phyloP scores from a whole-genome alignment of 1,140 invertebrate species.

The Druon quercuslanigerum region DNA sequence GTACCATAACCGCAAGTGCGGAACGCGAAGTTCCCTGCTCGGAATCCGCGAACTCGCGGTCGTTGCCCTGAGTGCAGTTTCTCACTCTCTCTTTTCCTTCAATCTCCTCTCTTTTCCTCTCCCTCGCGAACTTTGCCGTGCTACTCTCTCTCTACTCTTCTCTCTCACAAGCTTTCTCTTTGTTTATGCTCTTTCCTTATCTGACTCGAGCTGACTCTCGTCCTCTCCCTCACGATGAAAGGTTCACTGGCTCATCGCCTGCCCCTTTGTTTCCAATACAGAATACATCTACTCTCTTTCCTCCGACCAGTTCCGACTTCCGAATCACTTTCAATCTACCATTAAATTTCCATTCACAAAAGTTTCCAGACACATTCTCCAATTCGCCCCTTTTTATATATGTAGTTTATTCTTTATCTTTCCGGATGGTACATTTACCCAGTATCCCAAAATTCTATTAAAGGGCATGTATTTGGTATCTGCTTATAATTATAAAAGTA shows the following conservation, averaged over 20 bases:
- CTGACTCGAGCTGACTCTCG: conserved; percentile 36
- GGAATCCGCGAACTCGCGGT: conserved; percentile 63
- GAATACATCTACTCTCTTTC: conserved; percentile 30
- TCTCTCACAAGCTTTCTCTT: not conserved
- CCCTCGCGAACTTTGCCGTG: not conserved
- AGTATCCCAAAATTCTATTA: too few relatives aligned
- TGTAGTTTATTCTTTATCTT: too few relatives aligned
- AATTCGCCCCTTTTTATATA: too few relatives aligned
- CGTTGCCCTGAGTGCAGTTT: conserved; percentile 58
- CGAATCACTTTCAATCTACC: conserved; percentile 28
- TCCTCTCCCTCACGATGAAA: not conserved
- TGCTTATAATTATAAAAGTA: too few relatives aligned
- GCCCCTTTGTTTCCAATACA: conserved; percentile 35
- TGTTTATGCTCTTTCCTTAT: conserved; percentile 35
- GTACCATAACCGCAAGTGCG: conserved; percentile 44
- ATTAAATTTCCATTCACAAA: too few relatives aligned
- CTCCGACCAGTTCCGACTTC: not conserved
- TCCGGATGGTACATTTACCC: too few relatives aligned
- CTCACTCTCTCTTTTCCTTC: conserved; percentile 47
- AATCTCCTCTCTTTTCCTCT: conserved; percentile 26
- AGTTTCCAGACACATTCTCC: too few relatives aligned
- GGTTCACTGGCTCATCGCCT: not conserved
- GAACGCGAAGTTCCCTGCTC: conserved; percentile 57
- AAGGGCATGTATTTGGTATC: too few relatives aligned
- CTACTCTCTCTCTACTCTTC: conserved; percentile 3